A percentile compares a stretch with the other conserved stretches of the same genome.
Evolutionary conservation across 2,888 invertebrate species (phyloP).

Genomic region (Charanyca ferruginea): DNA sequence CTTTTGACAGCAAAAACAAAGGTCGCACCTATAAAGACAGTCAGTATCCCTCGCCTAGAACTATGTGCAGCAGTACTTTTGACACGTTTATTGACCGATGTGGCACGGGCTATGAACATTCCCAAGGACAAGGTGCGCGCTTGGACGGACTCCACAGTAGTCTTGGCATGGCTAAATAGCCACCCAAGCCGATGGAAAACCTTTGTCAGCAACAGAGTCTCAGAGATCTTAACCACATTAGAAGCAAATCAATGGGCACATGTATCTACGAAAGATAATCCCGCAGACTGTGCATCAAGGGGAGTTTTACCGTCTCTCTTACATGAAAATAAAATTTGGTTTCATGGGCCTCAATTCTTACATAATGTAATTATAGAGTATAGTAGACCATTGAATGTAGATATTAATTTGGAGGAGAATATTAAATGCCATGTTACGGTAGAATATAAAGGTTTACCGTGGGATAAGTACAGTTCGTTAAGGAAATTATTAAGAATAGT

Average conservation of each 20-base stretch:
- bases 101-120: no score
- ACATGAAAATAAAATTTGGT: constrained; percentile 3
- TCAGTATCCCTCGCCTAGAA: no score
- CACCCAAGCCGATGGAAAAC: no score
- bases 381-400: constrained; percentile 12
- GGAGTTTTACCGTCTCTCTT: neutral
- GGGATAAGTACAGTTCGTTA: constrained; percentile 7
- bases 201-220: no score
- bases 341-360: constrained; percentile 5
- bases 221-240: constrained; percentile 13
- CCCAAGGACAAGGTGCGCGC: no score
- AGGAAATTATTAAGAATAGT: constrained; percentile 12
- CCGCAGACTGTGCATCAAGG: constrained; percentile 8
- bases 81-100: no score
- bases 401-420: constrained; percentile 15
- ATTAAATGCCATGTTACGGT: neutral
- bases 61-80: no score
- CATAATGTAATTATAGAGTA: constrained; percentile 4
- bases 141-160: no score
- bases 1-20: no score
- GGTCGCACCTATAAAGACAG: no score
- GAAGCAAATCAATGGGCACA: constrained; percentile 13
- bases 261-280: neutral
- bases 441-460: neutral
- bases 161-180: no score